These are phyloP conservation scores for Diplodus sargus DNA, from an alignment of 2,797 vertebrate genomes.

Conservation along the genomic window DNA sequence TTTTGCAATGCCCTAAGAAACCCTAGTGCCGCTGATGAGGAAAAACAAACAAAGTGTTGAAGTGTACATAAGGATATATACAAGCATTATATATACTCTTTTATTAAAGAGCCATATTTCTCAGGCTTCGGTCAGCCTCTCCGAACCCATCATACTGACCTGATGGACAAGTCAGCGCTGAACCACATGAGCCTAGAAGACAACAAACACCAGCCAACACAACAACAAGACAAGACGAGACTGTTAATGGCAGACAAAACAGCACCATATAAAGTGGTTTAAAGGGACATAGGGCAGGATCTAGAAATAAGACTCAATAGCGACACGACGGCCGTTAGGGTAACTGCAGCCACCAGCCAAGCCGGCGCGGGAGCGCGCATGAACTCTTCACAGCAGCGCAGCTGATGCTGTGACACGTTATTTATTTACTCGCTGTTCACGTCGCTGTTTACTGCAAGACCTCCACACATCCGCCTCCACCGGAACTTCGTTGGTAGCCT, in stretches of 20 bases:
- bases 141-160: constrained; percentile 64
- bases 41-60: constrained; percentile 41
- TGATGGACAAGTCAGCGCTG: constrained; percentile 61
- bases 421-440: too few relatives aligned
- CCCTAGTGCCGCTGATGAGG: constrained; percentile 23
- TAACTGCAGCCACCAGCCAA: too few relatives aligned
- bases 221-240: constrained; percentile 56
- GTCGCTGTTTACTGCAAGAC: too few relatives aligned
- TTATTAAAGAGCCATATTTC: constrained; percentile 64
- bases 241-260: constrained; percentile 43
- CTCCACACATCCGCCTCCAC: too few relatives aligned
- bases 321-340: too few relatives aligned
- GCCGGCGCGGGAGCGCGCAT: too few relatives aligned
- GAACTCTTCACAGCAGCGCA: too few relatives aligned
- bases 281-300: too few relatives aligned
- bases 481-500: too few relatives aligned
- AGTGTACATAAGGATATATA: constrained; percentile 40
- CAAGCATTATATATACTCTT: constrained; percentile 64
- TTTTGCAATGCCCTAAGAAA: constrained; percentile 11
- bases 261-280: not conserved
- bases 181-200: constrained; percentile 68
- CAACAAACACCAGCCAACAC: constrained; percentile 53
- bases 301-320: too few relatives aligned
- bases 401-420: too few relatives aligned
- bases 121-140: constrained; percentile 46